phyloP scores from a whole-genome alignment of 2,797 vertebrate species.

The Rhinatrema bivittatum region DNA sequence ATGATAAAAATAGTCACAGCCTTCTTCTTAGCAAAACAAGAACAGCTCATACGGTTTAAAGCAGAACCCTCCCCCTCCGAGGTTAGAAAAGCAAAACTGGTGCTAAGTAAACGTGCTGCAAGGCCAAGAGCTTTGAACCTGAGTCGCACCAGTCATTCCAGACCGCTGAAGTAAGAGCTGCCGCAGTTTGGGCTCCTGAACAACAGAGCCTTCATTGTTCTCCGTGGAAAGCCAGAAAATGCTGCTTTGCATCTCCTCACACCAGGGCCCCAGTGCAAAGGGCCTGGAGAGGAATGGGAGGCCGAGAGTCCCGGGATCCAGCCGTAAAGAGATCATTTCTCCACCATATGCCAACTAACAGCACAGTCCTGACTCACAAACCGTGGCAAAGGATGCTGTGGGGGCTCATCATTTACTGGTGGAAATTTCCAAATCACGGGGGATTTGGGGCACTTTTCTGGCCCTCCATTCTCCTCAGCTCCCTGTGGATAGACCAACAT shows the following conservation, averaged over 20 bases:
- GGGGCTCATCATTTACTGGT: constrained; percentile 59
- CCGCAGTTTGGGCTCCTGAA: constrained; percentile 41
- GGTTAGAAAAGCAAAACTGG: constrained; percentile 60
- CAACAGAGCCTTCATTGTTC: constrained; percentile 90
- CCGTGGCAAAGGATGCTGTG: constrained; percentile 52
- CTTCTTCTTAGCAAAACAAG: constrained; percentile 55
- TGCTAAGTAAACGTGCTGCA: constrained; percentile 64
- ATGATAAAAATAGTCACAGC: constrained; percentile 57
- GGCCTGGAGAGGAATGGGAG: constrained; percentile 40
- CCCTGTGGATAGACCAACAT: constrained; percentile 61
- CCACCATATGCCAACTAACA: constrained; percentile 56
- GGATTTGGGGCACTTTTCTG: constrained; percentile 48
- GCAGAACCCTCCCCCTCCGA: constrained; percentile 58
- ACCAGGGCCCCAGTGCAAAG: constrained; percentile 50
- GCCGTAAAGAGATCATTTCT: constrained; percentile 52
- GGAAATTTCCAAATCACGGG: constrained; percentile 63
- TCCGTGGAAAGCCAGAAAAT: constrained; percentile 65
- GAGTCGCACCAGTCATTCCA: constrained; percentile 71
- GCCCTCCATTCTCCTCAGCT: constrained; percentile 21
- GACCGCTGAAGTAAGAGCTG: constrained; percentile 54
- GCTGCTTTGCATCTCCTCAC: constrained; percentile 82
- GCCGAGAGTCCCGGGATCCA: constrained; percentile 40
- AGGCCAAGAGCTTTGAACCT: constrained; percentile 68
- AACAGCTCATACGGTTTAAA: constrained; percentile 66
- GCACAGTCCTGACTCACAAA: constrained; percentile 41